A percentile compares a stretch with the other conserved stretches of the same genome.
Evolutionary conservation across 2,888 invertebrate species (phyloP).

Genomic region (Eledone cirrhosa): DNA sequence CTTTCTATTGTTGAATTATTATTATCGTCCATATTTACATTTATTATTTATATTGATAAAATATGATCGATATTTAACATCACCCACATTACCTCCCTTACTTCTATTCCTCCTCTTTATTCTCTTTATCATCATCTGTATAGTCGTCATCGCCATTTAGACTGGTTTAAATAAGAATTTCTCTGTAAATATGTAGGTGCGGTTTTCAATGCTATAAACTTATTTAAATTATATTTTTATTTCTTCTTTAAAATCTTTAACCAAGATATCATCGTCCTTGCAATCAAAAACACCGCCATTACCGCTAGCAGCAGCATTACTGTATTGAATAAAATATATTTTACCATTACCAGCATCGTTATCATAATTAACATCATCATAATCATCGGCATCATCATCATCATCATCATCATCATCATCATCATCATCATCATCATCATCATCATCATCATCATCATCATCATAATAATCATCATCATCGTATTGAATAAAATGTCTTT

Average conservation of each 20-base stretch:
- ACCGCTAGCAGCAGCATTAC: not conserved
- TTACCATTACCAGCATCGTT: not conserved
- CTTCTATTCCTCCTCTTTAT: not conserved
- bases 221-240: too few relatives aligned
- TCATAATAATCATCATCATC: not conserved
- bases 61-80: not conserved
- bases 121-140: too few relatives aligned
- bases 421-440: constrained; percentile 6
- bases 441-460: constrained; percentile 6
- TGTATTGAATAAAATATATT: not conserved
- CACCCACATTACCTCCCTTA: not conserved
- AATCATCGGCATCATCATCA: not conserved
- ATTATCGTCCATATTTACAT: not conserved
- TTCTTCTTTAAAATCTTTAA: not conserved
- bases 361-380: not conserved
- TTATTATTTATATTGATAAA: not conserved
- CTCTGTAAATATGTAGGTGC: too few relatives aligned
- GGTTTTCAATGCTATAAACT: too few relatives aligned
- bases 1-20: not conserved
- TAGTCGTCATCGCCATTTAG: not conserved
- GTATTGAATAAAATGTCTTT: not conserved
- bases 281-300: not conserved
- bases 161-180: too few relatives aligned
- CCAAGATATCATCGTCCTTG: not conserved
- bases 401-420: constrained; percentile 6